A percentile compares a stretch with the other conserved stretches of the same genome.
phyloP scores from a whole-genome alignment of 1,140 invertebrate genomes.

The Aphaenogaster ashmeadi region DNA sequence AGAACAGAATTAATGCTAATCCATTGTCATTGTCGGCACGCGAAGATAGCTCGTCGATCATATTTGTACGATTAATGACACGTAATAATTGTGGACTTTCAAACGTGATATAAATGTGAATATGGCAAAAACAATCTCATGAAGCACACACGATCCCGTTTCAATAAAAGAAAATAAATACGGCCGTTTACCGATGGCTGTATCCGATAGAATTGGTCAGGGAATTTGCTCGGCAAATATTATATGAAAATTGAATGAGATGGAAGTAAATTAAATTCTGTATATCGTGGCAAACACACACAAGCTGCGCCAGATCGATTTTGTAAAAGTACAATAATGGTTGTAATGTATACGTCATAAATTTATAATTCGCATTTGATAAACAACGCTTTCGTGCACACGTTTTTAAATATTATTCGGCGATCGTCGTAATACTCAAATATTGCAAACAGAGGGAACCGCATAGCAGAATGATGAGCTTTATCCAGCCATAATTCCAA shows the following conservation, averaged over 20 bases:
- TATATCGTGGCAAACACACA: slow-evolving; percentile 38
- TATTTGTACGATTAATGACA: slow-evolving; percentile 34
- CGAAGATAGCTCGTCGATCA: slow-evolving; percentile 12
- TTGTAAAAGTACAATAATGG: slow-evolving; percentile 53
- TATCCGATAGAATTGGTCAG: slow-evolving; percentile 70
- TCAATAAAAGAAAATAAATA: slow-evolving; percentile 80
- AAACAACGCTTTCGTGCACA: background rate
- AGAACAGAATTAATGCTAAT: slow-evolving; percentile 34
- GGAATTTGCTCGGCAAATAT: slow-evolving; percentile 75
- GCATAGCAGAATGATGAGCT: slow-evolving; percentile 30
- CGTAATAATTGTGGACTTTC: slow-evolving; percentile 25
- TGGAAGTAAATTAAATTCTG: slow-evolving; percentile 69
- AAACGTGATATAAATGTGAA: slow-evolving; percentile 48
- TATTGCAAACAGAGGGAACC: slow-evolving; percentile 9
- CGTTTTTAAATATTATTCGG: slow-evolving; percentile 14
- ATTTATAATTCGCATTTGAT: slow-evolving; percentile 39
- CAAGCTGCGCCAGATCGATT: slow-evolving; percentile 25
- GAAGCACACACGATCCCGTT: slow-evolving; percentile 52
- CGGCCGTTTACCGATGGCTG: slow-evolving; percentile 71
- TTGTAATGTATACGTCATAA: slow-evolving; percentile 39
- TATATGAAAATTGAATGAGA: slow-evolving; percentile 78
- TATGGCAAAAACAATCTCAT: slow-evolving; percentile 63
- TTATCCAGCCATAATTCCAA: slow-evolving; percentile 42
- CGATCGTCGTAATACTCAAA: background rate
- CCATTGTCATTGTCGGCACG: background rate